These are phyloP conservation scores for Noctua janthina DNA, from an alignment of 2,888 invertebrate genomes.

Conservation along the genomic window DNA sequence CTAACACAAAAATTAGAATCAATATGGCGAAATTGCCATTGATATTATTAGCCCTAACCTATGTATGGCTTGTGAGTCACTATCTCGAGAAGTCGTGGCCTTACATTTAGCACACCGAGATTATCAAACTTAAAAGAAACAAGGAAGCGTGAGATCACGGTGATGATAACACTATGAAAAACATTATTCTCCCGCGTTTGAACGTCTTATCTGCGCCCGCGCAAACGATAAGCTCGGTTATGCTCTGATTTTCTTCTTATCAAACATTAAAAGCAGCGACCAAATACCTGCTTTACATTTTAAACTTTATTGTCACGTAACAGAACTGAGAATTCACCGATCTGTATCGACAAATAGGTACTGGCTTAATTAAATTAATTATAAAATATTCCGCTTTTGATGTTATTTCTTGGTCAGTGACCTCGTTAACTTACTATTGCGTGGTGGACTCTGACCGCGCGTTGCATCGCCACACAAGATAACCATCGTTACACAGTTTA, in stretches of 20 bases:
- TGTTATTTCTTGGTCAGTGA: conserved; percentile 67
- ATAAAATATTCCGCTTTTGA: conserved; percentile 61
- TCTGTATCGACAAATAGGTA: not conserved
- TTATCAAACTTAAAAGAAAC: conserved; percentile 36
- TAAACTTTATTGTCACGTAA: conserved; percentile 35
- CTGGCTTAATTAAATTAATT: conserved; percentile 47
- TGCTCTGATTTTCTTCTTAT: conserved; percentile 62
- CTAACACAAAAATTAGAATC: conserved; percentile 1
- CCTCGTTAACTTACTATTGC: conserved; percentile 64
- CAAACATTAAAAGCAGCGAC: conserved; percentile 38
- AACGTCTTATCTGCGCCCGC: conserved; percentile 54
- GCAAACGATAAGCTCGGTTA: conserved; percentile 54
- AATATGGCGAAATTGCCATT: conserved; percentile 24
- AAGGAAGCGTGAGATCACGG: conserved; percentile 52
- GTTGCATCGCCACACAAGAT: conserved; percentile 58
- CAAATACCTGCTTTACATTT: conserved; percentile 21
- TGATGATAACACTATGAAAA: conserved; percentile 46
- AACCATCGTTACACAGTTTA: conserved; percentile 68
- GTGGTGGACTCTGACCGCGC: conserved; percentile 69
- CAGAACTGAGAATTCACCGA: conserved; percentile 27
- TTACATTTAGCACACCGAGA: conserved; percentile 33
- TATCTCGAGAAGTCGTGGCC: conserved; percentile 16
- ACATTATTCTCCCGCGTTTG: conserved; percentile 51
- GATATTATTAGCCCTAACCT: conserved; percentile 16
- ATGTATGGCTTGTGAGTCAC: conserved; percentile 27